Percentiles rank a stretch among this genome's conserved stretches.
Evolutionary conservation across 2,888 invertebrate species (phyloP).

Genomic region (Cheilosia impressa): DNA sequence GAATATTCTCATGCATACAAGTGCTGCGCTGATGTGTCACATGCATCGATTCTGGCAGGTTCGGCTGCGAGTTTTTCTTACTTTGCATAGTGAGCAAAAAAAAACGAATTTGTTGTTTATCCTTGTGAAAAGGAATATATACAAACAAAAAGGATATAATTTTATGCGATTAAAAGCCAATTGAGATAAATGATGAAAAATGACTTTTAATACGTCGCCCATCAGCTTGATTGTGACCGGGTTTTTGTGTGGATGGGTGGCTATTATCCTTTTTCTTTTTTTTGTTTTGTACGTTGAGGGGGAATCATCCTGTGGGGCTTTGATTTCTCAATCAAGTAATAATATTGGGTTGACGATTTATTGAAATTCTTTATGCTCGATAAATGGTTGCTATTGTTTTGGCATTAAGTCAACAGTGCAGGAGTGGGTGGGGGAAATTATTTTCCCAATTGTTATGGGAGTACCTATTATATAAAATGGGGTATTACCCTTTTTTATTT

Average conservation of each 20-base stretch:
- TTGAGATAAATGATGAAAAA: conserved; percentile 76
- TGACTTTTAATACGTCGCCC: conserved; percentile 75
- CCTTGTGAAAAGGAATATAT: conserved; percentile 51
- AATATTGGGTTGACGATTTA: conserved; percentile 73
- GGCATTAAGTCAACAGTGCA: conserved; percentile 49
- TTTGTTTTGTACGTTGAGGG: background rate
- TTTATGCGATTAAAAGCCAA: conserved; percentile 75
- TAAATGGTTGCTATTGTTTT: conserved; percentile 69
- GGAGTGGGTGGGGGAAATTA: conserved; percentile 1
- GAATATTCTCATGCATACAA: conserved; percentile 46
- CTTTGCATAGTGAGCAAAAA: background rate
- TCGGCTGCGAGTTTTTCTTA: conserved; percentile 32
- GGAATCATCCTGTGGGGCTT: conserved; percentile 22
- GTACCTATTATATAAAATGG: conserved; percentile 7
- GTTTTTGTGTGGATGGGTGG: conserved; percentile 22
- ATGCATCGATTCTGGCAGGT: conserved; percentile 68
- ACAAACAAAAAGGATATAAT: conserved; percentile 74
- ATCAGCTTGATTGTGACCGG: conserved; percentile 45
- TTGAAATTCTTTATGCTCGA: conserved; percentile 64
- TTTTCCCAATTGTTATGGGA: conserved; percentile 40
- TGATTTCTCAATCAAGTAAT: conserved; percentile 74
- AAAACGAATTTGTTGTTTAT: conserved; percentile 41
- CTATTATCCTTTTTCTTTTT: conserved; percentile 58
- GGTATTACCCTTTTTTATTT: conserved; percentile 2
- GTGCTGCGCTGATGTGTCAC: conserved; percentile 52